These are phyloP conservation scores for Trachythela sp. DNA, from an alignment of 64 coral and sea anemone species.

Conservation along the genomic window DNA sequence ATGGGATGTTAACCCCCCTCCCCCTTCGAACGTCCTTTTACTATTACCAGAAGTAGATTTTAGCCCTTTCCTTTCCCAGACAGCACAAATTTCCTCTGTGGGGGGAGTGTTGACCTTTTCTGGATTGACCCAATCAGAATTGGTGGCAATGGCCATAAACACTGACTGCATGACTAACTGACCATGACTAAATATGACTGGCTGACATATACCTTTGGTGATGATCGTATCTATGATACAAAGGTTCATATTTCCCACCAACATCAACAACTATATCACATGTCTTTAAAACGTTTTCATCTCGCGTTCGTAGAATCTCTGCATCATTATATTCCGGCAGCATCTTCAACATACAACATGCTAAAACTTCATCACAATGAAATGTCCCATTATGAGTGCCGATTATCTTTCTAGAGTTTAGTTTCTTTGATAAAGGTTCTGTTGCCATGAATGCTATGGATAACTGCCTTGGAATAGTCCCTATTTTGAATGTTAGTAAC, in stretches of 20 bases:
- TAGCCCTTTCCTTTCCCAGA: no score
- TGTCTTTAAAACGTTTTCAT: constrained; percentile 57
- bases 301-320: constrained; percentile 69
- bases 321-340: constrained; percentile 77
- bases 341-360: constrained; percentile 76
- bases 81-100: no score
- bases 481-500: background rate
- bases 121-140: no score
- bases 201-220: constrained; percentile 79
- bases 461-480: background rate
- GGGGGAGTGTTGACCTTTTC: no score
- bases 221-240: constrained; percentile 87
- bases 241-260: constrained; percentile 79
- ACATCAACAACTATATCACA: constrained; percentile 98
- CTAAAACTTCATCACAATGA: constrained; percentile 92
- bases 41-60: no score
- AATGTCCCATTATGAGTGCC: constrained; percentile 97
- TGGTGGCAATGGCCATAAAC: no score
- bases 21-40: no score
- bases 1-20: no score
- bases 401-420: constrained; percentile 39
- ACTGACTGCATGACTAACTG: no score
- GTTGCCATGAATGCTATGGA: constrained; percentile 8
- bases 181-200: no score
- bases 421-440: constrained; percentile 44